Conservation (phyloP, 1,140 invertebrate genomes). For the Drosophila equinoxialis region DNA sequence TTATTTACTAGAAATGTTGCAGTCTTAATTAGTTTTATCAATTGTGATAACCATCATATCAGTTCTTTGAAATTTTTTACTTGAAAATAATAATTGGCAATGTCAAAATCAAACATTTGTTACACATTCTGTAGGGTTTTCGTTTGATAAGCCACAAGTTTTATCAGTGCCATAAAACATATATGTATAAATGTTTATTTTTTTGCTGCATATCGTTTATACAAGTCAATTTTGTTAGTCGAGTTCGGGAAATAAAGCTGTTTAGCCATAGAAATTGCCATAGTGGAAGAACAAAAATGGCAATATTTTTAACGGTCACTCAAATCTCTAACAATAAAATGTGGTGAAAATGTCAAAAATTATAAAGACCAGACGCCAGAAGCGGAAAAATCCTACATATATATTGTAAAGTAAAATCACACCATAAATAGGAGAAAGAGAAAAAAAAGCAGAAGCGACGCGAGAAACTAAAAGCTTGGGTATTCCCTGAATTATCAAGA, state of each 20-base stretch:
- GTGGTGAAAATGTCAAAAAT: not conserved
- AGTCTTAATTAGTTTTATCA: too few relatives aligned
- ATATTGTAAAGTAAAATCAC: not conserved
- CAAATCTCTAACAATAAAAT: not conserved
- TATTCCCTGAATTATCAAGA: not conserved
- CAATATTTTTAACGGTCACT: too few relatives aligned
- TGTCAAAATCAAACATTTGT: too few relatives aligned
- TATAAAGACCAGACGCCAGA: not conserved
- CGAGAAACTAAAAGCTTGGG: not conserved
- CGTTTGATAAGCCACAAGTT: not conserved
- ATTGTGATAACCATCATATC: too few relatives aligned
- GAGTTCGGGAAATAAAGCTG: not conserved
- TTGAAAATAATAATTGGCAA: too few relatives aligned
- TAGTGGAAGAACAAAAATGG: not conserved
- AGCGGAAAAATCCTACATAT: not conserved
- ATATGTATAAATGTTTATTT: not conserved
- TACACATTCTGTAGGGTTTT: too few relatives aligned
- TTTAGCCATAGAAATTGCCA: not conserved
- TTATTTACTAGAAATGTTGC: too few relatives aligned
- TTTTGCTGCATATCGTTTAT: not conserved
- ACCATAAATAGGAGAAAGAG: not conserved
- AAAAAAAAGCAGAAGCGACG: not conserved
- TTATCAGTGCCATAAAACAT: constrained; percentile 5
- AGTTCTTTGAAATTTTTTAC: too few relatives aligned
- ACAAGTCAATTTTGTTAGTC: not conserved